phyloP scores from a whole-genome alignment of 1,140 invertebrate genomes.

The Drosophila burlai region DNA sequence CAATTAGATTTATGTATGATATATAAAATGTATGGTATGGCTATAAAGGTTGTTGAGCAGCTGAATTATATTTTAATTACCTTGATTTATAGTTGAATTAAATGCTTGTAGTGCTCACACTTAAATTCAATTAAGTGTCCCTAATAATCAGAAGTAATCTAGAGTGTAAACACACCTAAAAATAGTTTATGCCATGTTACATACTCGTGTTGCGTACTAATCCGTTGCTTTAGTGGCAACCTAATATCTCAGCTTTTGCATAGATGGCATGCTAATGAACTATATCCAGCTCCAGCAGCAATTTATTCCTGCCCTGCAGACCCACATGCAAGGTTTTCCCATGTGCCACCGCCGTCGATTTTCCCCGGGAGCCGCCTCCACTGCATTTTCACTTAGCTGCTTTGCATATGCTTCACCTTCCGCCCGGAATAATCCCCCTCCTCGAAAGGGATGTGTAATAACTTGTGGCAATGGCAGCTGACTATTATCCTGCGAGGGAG shows the following conservation, averaged over 20 bases:
- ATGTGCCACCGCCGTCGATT: slow-evolving; percentile 2
- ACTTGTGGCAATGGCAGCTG: slow-evolving; percentile 59
- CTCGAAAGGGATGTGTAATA: slow-evolving; percentile 51
- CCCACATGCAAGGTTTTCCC: slow-evolving; percentile 36
- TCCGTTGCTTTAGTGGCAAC: slow-evolving; percentile 25
- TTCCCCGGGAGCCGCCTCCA: background rate
- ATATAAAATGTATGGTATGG: background rate
- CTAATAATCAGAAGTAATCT: slow-evolving; percentile 7
- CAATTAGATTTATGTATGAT: background rate
- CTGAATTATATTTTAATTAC: background rate
- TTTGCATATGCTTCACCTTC: slow-evolving; percentile 57
- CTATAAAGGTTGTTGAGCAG: background rate
- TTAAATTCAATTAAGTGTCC: background rate
- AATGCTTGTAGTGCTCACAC: background rate
- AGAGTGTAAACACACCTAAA: background rate
- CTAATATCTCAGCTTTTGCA: slow-evolving; percentile 49
- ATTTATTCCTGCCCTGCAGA: slow-evolving; percentile 52
- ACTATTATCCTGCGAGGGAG: slow-evolving; percentile 58
- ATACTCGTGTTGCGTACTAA: slow-evolving; percentile 27
- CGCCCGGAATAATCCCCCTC: slow-evolving; percentile 25
- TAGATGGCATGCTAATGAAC: slow-evolving; percentile 63
- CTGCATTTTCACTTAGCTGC: slow-evolving; percentile 59
- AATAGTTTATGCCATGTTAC: slow-evolving; percentile 17
- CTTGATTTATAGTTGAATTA: background rate
- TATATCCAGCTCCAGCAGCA: slow-evolving; percentile 34